phyloP scores from a whole-genome alignment of 1,140 invertebrate genomes.

The Batillaria attramentaria region DNA sequence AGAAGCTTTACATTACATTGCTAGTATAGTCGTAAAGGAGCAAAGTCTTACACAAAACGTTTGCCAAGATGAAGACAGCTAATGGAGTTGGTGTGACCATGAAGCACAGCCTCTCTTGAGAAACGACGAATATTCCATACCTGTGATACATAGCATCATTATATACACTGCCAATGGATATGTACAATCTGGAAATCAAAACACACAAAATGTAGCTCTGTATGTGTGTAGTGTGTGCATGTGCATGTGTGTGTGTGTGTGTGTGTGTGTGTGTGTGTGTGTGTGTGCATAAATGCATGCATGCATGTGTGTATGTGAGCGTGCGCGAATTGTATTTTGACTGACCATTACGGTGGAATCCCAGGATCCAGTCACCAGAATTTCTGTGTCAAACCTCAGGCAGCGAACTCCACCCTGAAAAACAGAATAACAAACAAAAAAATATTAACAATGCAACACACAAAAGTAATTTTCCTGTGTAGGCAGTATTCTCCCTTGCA shows the following conservation, averaged over 20 bases:
- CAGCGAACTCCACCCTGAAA: constrained; percentile 65
- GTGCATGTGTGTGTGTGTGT: no score
- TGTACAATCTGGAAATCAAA: neutral
- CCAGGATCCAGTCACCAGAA: constrained; percentile 64
- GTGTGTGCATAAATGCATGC: no score
- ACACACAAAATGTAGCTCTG: neutral
- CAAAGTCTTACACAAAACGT: constrained; percentile 9
- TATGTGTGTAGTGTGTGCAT: no score
- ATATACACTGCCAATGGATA: neutral
- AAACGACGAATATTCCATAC: constrained; percentile 27
- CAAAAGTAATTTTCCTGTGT: no score
- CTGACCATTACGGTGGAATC: constrained; percentile 66
- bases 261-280: no score
- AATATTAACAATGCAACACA: no score
- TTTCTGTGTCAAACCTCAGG: constrained; percentile 59
- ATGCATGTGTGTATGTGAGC: no score
- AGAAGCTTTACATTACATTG: neutral
- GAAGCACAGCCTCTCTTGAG: neutral
- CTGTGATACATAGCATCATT: neutral
- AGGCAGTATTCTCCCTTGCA: no score
- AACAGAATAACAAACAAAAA: no score
- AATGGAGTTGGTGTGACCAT: constrained; percentile 21
- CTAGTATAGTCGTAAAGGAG: neutral
- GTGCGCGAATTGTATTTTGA: neutral
- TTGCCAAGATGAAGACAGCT: constrained; percentile 22